These are phyloP conservation scores for Nesogale talazaci DNA, from an alignment of 2,113 vertebrate species.

Conservation along the genomic window DNA sequence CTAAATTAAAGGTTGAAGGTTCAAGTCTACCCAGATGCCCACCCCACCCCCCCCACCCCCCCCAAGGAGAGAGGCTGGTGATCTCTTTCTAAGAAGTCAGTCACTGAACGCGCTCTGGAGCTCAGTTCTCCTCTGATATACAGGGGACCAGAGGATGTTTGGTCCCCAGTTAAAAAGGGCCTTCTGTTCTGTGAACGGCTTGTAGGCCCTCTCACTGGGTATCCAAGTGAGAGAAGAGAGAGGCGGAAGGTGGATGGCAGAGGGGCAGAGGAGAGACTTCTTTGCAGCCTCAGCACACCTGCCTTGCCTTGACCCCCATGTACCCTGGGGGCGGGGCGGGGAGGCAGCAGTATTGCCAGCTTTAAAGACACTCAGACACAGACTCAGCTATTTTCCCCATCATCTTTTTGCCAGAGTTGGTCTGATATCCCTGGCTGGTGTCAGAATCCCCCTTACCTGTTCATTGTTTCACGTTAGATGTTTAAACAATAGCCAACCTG, in stretches of 20 bases:
- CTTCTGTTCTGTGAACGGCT: not conserved
- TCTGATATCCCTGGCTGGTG: not conserved
- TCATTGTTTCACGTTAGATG: not conserved
- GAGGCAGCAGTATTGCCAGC: not conserved
- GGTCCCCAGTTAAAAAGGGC: not conserved
- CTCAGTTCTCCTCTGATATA: not conserved
- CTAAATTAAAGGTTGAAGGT: not conserved
- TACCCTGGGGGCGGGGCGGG: not conserved
- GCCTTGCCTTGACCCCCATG: not conserved
- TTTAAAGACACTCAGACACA: not conserved
- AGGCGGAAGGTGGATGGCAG: fast-evolving
- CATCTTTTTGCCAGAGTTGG: not conserved
- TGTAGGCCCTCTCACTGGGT: not conserved
- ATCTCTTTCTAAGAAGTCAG: not conserved
- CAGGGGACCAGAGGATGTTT: not conserved
- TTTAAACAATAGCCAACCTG: not conserved
- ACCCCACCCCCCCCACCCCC: no score
- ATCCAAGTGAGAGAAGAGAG: not conserved
- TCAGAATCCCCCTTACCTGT: not conserved
- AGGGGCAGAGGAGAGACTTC: not conserved
- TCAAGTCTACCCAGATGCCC: not conserved
- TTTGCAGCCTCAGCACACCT: not conserved
- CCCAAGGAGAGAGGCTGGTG: not conserved
- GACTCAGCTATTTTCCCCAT: slow-evolving; percentile 32
- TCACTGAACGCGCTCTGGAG: not conserved